Percentiles rank a stretch among this genome's conserved stretches.
Conservation (phyloP, 2,797 vertebrate genomes). For the Myotis myotis region DNA sequence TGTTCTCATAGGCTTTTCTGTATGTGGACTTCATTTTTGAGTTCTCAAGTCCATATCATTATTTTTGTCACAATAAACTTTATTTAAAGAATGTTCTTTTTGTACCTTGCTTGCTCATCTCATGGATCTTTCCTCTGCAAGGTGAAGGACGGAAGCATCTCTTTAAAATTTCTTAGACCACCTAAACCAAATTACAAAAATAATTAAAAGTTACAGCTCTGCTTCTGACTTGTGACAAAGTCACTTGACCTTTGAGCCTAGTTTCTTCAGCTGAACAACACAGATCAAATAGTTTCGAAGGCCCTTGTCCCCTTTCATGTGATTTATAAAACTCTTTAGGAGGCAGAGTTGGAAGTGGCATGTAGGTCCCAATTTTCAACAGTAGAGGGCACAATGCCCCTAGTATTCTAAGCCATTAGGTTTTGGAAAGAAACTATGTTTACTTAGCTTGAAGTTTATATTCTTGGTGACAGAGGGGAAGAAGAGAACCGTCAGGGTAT, state of each 20-base stretch:
- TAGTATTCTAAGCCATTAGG: neutral
- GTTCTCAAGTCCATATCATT: conserved; percentile 24
- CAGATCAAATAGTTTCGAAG: conserved; percentile 1
- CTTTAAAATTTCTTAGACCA: neutral
- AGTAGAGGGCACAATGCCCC: conserved; percentile 64
- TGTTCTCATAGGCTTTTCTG: conserved; percentile 5
- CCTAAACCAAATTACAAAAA: conserved; percentile 25
- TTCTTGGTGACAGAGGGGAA: neutral
- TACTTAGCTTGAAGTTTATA: neutral
- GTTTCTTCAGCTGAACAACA: conserved; percentile 21
- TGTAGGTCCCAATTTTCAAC: conserved; percentile 35
- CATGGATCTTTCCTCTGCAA: neutral
- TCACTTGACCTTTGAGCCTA: neutral
- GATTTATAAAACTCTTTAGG: conserved; percentile 7
- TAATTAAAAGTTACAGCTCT: conserved; percentile 7
- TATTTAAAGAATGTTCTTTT: conserved; percentile 13
- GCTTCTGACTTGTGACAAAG: neutral
- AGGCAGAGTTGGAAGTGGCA: neutral
- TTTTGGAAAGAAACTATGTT: neutral
- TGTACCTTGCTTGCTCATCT: neutral
- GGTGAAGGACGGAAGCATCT: neutral
- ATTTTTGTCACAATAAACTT: conserved; percentile 1
- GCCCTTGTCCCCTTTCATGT: neutral
- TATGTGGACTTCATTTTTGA: neutral
- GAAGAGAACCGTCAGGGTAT: neutral